Conservation (phyloP, 2,888 invertebrate genomes). For the Eupithecia subumbrata region DNA sequence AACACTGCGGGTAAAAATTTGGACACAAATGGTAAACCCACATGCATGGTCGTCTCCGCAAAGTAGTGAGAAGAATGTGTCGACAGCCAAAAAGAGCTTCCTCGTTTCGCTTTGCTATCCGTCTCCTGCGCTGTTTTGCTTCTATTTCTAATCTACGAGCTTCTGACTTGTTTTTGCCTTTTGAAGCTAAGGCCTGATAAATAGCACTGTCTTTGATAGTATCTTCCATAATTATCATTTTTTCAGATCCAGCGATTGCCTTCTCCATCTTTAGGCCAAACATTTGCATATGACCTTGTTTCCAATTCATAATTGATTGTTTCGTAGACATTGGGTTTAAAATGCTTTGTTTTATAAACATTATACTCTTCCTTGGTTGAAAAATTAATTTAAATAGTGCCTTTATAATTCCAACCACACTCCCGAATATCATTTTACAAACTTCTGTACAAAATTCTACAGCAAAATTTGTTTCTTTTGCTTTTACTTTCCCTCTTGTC, state of each 20-base stretch:
- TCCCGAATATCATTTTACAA: not conserved
- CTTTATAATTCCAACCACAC: not conserved
- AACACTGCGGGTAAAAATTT: slow-evolving; percentile 3
- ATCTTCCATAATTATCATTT: slow-evolving; percentile 3
- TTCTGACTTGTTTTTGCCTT: not conserved
- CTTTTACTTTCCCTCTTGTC: not conserved
- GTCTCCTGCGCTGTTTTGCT: not conserved
- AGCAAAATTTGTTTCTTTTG: slow-evolving; percentile 4
- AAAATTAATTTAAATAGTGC: slow-evolving; percentile 3
- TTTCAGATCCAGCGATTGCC: not conserved
- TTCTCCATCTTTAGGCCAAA: not conserved
- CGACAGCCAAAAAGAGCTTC: not conserved
- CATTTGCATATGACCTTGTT: not conserved
- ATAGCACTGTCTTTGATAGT: not conserved
- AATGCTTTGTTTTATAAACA: not conserved
- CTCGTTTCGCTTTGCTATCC: not conserved
- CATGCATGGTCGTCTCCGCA: slow-evolving; percentile 3
- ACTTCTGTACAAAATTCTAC: slow-evolving; percentile 11
- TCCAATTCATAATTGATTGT: not conserved
- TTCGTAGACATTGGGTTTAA: not conserved
- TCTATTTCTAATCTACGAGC: not conserved
- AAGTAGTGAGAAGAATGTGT: not conserved
- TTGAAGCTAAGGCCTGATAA: not conserved
- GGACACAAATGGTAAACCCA: slow-evolving; percentile 9
- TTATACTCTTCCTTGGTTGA: not conserved